Percentiles rank a stretch among this genome's conserved stretches.
Conservation (phyloP, 2,888 invertebrate genomes). For the Cosmia pyralina region DNA sequence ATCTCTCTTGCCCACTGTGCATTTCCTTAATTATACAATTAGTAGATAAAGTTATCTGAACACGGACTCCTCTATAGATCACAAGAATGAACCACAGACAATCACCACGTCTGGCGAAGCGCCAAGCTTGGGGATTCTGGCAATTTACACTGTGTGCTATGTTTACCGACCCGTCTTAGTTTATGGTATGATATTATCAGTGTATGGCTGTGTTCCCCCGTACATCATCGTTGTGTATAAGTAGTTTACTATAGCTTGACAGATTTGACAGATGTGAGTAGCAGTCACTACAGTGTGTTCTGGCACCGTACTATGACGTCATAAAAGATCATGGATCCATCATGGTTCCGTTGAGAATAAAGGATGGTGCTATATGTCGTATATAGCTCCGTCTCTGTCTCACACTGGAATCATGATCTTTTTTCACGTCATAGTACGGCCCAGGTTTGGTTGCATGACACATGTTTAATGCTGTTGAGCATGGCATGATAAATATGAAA, state of each 20-base stretch:
- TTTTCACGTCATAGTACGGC: no score
- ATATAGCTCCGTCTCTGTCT: no score
- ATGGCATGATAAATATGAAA: background rate
- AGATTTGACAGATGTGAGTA: constrained; percentile 6
- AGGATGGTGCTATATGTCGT: no score
- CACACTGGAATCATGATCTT: no score
- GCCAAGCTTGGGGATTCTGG: constrained; percentile 43
- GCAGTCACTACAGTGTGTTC: no score
- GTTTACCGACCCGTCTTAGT: constrained; percentile 30
- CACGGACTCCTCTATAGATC: constrained; percentile 31
- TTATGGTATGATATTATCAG: constrained; percentile 33
- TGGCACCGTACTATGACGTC: no score
- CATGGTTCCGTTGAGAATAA: no score
- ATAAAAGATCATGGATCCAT: no score
- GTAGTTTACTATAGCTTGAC: background rate
- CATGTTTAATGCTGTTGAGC: background rate
- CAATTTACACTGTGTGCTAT: constrained; percentile 31
- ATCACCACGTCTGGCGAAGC: constrained; percentile 37
- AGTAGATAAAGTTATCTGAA: constrained; percentile 32
- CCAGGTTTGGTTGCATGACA: background rate
- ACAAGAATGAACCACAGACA: constrained; percentile 32
- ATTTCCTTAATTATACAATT: constrained; percentile 40
- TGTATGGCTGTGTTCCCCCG: constrained; percentile 5
- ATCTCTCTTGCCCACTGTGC: constrained; percentile 12
- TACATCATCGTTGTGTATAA: constrained; percentile 5